These are phyloP conservation scores for Megathymus violae DNA, from an alignment of 1,140 invertebrate genomes.

Conservation along the genomic window DNA sequence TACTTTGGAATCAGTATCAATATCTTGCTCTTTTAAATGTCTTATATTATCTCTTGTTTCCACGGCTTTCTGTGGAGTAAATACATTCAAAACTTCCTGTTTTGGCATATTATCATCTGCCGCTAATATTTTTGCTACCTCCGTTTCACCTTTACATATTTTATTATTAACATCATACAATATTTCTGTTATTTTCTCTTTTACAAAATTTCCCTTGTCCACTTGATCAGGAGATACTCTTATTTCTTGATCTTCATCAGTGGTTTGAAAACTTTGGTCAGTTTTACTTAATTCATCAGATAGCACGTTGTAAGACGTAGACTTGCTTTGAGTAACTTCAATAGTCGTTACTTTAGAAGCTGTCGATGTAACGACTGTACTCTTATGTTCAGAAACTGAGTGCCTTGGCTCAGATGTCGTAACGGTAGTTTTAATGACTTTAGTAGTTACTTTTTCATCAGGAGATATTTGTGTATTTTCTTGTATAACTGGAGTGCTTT, in stretches of 20 bases:
- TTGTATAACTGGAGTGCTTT: constrained; percentile 36
- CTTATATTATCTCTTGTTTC: not conserved
- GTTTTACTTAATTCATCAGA: constrained; percentile 40
- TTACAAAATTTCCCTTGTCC: constrained; percentile 38
- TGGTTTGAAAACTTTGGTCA: not conserved
- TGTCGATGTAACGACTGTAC: constrained; percentile 53
- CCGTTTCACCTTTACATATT: no score
- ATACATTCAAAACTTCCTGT: not conserved
- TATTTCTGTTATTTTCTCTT: constrained; percentile 2
- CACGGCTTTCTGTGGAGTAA: no score
- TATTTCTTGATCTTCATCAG: not conserved
- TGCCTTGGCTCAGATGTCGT: constrained; percentile 53
- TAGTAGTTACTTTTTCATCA: constrained; percentile 47
- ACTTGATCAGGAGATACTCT: constrained; percentile 43
- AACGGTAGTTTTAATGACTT: constrained; percentile 51
- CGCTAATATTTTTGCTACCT: no score
- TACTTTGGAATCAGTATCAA: constrained; percentile 81
- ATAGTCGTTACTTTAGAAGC: constrained; percentile 58
- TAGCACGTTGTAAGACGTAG: constrained; percentile 50
- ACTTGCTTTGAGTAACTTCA: constrained; percentile 59
- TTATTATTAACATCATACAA: not conserved
- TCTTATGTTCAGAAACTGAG: constrained; percentile 53
- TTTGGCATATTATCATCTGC: constrained; percentile 51
- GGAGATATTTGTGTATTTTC: constrained; percentile 49
- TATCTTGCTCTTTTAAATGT: constrained; percentile 34